Evolutionary conservation across 2,888 invertebrate species (phyloP).

Genomic region (Falcaria lacertinaria): DNA sequence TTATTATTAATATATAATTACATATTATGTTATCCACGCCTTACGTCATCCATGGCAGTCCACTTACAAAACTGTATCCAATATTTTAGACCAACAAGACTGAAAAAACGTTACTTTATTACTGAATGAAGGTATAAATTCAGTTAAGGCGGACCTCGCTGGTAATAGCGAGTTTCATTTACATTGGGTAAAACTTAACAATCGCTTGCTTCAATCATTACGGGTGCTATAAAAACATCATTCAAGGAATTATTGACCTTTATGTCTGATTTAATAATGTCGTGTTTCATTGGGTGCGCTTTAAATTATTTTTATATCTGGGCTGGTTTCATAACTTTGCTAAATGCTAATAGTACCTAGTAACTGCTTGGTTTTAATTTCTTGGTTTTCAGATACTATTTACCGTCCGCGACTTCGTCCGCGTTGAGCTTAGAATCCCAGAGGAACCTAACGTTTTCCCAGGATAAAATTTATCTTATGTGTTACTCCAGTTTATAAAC

Average conservation of each 20-base stretch:
- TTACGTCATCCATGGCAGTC: constrained; percentile 36
- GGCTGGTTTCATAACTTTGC: neutral
- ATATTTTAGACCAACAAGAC: constrained; percentile 50
- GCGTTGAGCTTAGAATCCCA: too few relatives aligned
- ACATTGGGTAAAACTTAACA: constrained; percentile 45
- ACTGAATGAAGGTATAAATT: constrained; percentile 66
- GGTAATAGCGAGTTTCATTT: constrained; percentile 54
- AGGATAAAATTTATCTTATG: too few relatives aligned
- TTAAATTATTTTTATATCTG: constrained; percentile 27
- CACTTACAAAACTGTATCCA: constrained; percentile 53
- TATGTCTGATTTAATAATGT: constrained; percentile 35
- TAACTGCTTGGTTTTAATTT: neutral
- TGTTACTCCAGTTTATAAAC: too few relatives aligned
- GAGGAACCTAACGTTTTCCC: too few relatives aligned
- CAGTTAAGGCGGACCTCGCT: constrained; percentile 49
- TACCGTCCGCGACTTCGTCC: too few relatives aligned
- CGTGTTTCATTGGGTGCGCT: constrained; percentile 30
- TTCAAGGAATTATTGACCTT: constrained; percentile 32
- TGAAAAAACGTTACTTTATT: constrained; percentile 53
- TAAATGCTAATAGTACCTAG: neutral
- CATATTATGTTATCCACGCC: constrained; percentile 14
- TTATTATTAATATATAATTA: too few relatives aligned
- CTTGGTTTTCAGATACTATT: too few relatives aligned
- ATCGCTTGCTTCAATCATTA: constrained; percentile 28
- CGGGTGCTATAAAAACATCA: constrained; percentile 1